Conservation (phyloP, 2,113 vertebrate genomes). For the Dromaius novaehollandiae region DNA sequence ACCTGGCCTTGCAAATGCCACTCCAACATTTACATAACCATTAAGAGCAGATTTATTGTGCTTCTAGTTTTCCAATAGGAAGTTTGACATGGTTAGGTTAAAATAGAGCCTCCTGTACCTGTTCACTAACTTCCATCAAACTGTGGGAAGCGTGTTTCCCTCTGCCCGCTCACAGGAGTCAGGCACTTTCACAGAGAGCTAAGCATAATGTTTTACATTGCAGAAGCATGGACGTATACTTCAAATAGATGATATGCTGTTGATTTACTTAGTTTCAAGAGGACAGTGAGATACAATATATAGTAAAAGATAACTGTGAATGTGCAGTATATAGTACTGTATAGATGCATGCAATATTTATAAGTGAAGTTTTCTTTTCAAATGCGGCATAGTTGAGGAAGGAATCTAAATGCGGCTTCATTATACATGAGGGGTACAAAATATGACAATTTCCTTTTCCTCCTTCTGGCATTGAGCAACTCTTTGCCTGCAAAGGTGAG, state of each 20-base stretch:
- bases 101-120: not conserved
- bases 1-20: not conserved
- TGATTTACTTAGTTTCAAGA: not conserved
- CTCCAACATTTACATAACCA: not conserved
- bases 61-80: not conserved
- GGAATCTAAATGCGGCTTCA: not conserved
- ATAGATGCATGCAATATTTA: not conserved
- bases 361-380: not conserved
- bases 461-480: not conserved
- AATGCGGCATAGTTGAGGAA: not conserved
- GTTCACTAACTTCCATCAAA: not conserved
- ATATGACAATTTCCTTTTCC: not conserved
- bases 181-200: rapidly evolving
- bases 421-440: not conserved
- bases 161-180: not conserved
- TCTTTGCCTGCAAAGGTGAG: not conserved
- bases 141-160: not conserved
- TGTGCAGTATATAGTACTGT: rapidly evolving
- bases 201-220: not conserved
- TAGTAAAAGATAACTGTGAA: not conserved
- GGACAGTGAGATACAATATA: not conserved
- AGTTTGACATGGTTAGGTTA: not conserved
- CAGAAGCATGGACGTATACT: not conserved
- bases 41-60: not conserved
- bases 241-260: not conserved